Conservation (phyloP, 2,113 vertebrate genomes). For the Alectura lathami region DNA sequence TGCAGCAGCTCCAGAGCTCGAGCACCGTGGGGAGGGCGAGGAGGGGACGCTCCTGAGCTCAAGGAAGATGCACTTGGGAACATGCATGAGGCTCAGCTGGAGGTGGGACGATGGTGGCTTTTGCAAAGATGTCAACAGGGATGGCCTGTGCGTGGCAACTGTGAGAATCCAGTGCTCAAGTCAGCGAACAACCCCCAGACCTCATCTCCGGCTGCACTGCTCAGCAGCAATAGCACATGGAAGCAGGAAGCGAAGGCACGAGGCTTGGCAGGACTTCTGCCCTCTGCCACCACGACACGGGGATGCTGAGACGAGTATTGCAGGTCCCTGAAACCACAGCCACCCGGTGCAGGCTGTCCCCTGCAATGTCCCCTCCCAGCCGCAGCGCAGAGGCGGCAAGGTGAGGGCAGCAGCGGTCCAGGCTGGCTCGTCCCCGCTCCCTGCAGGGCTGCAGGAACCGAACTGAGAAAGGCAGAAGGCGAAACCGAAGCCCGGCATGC, state of each 20-base stretch:
- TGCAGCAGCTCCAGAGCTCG: not conserved
- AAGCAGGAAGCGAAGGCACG: fast-evolving
- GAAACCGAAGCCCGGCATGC: not conserved
- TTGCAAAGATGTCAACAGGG: not conserved
- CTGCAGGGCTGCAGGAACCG: fast-evolving
- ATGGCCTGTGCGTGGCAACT: not conserved
- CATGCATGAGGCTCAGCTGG: not conserved
- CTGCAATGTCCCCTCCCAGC: fast-evolving
- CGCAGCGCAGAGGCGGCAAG: not conserved
- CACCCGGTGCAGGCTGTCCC: not conserved
- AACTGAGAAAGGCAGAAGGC: not conserved
- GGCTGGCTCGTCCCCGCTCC: not conserved
- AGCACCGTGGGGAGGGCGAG: not conserved
- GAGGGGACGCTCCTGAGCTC: not conserved
- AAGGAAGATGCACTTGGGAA: not conserved
- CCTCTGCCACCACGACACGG: fast-evolving
- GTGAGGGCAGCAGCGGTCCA: not conserved
- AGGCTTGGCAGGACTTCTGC: not conserved
- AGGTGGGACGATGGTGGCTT: not conserved
- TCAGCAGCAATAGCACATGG: not conserved
- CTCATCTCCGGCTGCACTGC: fast-evolving
- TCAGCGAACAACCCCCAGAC: not conserved
- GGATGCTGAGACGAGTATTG: not conserved
- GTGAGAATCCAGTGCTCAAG: not conserved
- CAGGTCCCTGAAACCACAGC: not conserved